These are phyloP conservation scores for Bradypodion pumilum DNA, from an alignment of 2,797 vertebrate genomes.

Conservation along the genomic window DNA sequence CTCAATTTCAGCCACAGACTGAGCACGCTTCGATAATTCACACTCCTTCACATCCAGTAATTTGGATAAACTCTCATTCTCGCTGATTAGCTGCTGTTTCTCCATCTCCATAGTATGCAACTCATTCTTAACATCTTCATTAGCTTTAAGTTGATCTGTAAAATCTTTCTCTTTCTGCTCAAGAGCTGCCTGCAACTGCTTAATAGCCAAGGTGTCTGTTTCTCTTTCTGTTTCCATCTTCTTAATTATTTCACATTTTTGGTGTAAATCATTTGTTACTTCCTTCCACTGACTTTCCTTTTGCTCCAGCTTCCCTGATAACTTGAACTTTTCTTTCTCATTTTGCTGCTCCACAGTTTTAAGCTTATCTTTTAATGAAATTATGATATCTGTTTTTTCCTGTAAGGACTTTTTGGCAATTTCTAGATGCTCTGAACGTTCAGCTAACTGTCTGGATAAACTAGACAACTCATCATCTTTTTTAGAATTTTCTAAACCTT, in stretches of 20 bases:
- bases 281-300: constrained; percentile 73
- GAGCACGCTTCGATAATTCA: constrained; percentile 66
- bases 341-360: constrained; percentile 62
- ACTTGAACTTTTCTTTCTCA: constrained; percentile 72
- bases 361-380: constrained; percentile 76
- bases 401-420: constrained; percentile 65
- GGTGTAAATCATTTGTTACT: constrained; percentile 74
- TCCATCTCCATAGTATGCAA: constrained; percentile 64
- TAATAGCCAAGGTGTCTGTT: constrained; percentile 69
- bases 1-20: constrained; percentile 68
- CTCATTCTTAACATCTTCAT: constrained; percentile 70
- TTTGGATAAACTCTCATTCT: constrained; percentile 76
- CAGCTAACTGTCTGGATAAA: constrained; percentile 73
- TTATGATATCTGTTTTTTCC: constrained; percentile 76
- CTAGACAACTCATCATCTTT: constrained; percentile 73
- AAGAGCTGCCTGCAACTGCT: constrained; percentile 71
- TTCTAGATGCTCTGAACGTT: constrained; percentile 69
- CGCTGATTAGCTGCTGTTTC: constrained; percentile 70
- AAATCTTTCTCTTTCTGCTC: constrained; percentile 75
- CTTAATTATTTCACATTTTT: constrained; percentile 72
- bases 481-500: constrained; percentile 77
- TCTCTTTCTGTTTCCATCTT: constrained; percentile 71
- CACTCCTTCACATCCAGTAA: constrained; percentile 66
- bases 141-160: constrained; percentile 60
- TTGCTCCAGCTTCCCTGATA: constrained; percentile 70